Evolutionary conservation across 2,888 invertebrate genomes (phyloP).

Genomic region (Ormyrus thymus): DNA sequence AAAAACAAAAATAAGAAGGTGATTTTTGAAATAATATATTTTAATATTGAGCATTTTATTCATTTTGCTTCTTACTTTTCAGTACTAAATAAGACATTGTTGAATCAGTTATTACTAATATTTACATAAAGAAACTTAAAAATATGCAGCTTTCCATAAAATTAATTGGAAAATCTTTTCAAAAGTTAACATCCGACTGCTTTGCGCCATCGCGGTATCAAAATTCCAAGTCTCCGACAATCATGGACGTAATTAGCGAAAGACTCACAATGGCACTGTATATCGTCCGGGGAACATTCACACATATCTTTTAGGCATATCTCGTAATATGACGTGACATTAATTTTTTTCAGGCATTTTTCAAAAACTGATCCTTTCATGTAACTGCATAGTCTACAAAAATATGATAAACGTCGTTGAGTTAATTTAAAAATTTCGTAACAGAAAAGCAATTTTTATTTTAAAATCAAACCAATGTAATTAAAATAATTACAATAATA

Average conservation of each 20-base stretch:
- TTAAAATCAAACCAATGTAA: too few species aligned
- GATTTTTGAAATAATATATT: too few species aligned
- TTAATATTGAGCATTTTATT: too few species aligned
- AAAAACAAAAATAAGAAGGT: too few species aligned
- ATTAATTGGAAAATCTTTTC: too few species aligned
- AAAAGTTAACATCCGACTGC: constrained; percentile 79
- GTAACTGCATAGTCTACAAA: constrained; percentile 46
- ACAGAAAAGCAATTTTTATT: too few species aligned
- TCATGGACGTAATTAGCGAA: constrained; percentile 92
- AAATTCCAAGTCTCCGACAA: constrained; percentile 86
- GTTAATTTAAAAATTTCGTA: not conserved
- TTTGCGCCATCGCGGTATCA: constrained; percentile 83
- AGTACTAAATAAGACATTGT: too few species aligned
- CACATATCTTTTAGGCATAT: constrained; percentile 92
- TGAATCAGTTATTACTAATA: too few species aligned
- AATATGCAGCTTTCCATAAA: too few species aligned
- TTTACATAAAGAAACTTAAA: too few species aligned
- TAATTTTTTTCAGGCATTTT: constrained; percentile 86
- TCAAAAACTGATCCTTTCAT: constrained; percentile 77
- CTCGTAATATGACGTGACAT: constrained; percentile 88
- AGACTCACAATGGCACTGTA: constrained; percentile 89
- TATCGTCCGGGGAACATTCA: constrained; percentile 84
- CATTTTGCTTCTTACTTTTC: too few species aligned
- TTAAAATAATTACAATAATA: too few species aligned
- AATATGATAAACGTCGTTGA: not conserved